phyloP scores from a whole-genome alignment of 2,113 vertebrate species.

The Silurus meridionalis region DNA sequence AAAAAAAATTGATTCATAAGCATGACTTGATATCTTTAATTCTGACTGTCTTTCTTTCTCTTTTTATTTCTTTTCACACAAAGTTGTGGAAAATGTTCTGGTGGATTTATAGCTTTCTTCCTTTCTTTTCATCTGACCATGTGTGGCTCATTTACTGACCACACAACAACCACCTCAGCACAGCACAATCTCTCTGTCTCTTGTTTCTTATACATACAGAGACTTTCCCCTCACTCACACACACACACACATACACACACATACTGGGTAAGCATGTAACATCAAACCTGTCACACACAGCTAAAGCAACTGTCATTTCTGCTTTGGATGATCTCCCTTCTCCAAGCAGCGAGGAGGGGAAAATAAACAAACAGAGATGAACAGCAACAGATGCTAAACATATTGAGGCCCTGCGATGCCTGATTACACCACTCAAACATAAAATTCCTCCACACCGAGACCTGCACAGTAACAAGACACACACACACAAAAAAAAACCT shows the following conservation, averaged over 20 bases:
- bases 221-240: conserved; percentile 7
- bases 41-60: not conserved
- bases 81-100: conserved; percentile 34
- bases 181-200: conserved; percentile 18
- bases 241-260: conserved; percentile 59
- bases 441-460: conserved; percentile 33
- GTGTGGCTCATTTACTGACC: conserved; percentile 46
- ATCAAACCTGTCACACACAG: conserved; percentile 65
- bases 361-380: conserved; percentile 41
- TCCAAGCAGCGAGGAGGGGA: conserved; percentile 36
- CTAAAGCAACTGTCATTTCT: conserved; percentile 58
- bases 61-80: conserved; percentile 38
- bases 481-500: not conserved
- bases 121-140: conserved; percentile 47
- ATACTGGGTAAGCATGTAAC: conserved; percentile 53
- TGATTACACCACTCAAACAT: conserved; percentile 46
- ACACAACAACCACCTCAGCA: conserved; percentile 41
- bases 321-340: conserved; percentile 48
- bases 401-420: conserved; percentile 38
- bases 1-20: conserved; percentile 42
- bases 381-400: conserved; percentile 43
- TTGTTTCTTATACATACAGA: conserved; percentile 28
- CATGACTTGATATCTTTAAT: conserved; percentile 31
- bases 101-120: conserved; percentile 35
- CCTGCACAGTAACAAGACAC: conserved; percentile 25